Evolutionary conservation across 1,140 invertebrate species (phyloP).

Genomic region (Bombus fervidus): DNA sequence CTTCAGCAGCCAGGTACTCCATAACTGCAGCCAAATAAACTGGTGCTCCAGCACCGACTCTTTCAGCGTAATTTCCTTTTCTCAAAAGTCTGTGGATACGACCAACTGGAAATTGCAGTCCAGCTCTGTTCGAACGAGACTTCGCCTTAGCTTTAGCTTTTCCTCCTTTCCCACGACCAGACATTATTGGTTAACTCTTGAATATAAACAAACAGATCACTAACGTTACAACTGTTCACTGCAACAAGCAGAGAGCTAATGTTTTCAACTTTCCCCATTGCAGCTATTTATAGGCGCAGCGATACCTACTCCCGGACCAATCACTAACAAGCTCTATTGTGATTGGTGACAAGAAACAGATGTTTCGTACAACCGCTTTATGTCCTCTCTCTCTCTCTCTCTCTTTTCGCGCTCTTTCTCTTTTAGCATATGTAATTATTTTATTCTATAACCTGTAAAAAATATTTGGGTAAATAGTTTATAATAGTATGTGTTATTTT

Average conservation of each 20-base stretch:
- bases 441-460: neutral
- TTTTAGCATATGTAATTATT: neutral
- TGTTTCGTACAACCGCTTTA: neutral
- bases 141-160: slow-evolving; percentile 83
- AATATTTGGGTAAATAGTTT: too few species aligned
- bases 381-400: neutral
- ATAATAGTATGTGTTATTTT: too few species aligned
- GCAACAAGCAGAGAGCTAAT: too few species aligned
- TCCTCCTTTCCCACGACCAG: slow-evolving; percentile 81
- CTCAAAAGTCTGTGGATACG: slow-evolving; percentile 61
- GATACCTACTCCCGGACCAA: neutral
- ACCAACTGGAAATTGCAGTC: slow-evolving; percentile 63
- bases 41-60: slow-evolving; percentile 81
- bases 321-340: neutral
- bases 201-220: neutral
- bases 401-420: neutral
- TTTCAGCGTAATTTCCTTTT: slow-evolving; percentile 72
- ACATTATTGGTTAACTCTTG: slow-evolving; percentile 71
- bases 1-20: slow-evolving; percentile 84
- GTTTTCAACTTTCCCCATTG: fast-evolving
- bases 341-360: slow-evolving; percentile 2
- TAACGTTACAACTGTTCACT: too few species aligned
- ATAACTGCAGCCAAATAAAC: slow-evolving; percentile 76
- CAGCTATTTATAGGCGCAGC: neutral
- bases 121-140: slow-evolving; percentile 84